phyloP scores from a whole-genome alignment of 2,797 vertebrate genomes.

The Phrynocephalus vlangalii region DNA sequence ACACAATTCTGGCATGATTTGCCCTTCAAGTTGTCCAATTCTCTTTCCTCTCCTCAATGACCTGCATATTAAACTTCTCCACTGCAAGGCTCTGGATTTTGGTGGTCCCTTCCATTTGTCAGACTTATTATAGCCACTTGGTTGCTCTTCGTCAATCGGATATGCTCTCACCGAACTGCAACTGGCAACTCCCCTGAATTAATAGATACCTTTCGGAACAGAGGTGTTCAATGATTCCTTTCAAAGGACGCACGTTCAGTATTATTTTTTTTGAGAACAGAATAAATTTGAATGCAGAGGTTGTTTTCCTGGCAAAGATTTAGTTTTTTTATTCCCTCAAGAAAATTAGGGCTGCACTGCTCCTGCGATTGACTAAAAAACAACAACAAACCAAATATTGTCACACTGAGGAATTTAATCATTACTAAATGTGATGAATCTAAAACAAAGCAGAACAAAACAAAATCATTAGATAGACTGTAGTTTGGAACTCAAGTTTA shows the following conservation, averaged over 20 bases:
- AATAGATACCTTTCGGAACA: slow-evolving; percentile 25
- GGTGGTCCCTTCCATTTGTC: slow-evolving; percentile 68
- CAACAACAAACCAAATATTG: neutral
- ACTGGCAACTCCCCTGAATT: slow-evolving; percentile 34
- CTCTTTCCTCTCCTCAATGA: slow-evolving; percentile 61
- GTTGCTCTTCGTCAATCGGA: slow-evolving; percentile 57
- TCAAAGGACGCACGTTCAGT: neutral
- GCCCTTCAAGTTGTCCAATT: slow-evolving; percentile 74
- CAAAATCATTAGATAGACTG: too few relatives aligned
- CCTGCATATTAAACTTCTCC: slow-evolving; percentile 74
- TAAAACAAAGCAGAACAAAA: too few relatives aligned
- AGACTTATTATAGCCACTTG: slow-evolving; percentile 65
- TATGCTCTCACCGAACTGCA: slow-evolving; percentile 40
- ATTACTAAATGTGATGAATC: neutral
- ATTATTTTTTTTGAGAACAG: neutral
- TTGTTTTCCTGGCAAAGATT: neutral
- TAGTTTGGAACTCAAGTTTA: too few relatives aligned
- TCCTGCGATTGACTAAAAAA: accelerated
- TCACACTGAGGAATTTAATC: neutral
- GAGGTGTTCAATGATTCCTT: slow-evolving; percentile 36
- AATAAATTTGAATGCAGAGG: slow-evolving; percentile 34
- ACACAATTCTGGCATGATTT: slow-evolving; percentile 67
- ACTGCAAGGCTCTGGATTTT: slow-evolving; percentile 65
- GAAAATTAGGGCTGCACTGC: accelerated
- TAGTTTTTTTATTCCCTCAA: neutral